Evolutionary conservation across 1,140 invertebrate genomes (phyloP).

Genomic region (Brachionus calyciflorus): DNA sequence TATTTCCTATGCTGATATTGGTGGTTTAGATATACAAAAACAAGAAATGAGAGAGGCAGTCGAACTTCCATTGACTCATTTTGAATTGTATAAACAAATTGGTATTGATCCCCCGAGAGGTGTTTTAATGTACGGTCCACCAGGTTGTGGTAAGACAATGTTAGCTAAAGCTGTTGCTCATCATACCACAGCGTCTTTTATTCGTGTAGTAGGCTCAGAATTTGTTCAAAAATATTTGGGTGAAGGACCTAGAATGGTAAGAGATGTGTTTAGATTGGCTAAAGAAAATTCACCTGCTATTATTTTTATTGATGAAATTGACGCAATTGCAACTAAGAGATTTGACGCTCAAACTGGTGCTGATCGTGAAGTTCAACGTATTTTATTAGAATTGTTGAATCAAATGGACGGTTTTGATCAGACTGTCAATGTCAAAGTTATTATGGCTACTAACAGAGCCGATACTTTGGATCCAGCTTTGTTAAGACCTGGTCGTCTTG

Average conservation of each 20-base stretch:
- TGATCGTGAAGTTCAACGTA: constrained; percentile 97
- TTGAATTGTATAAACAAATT: constrained; percentile 98
- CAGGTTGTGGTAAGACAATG: constrained; percentile 94
- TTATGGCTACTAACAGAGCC: constrained; percentile 98
- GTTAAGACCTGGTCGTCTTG: constrained; percentile 89
- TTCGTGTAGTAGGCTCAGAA: constrained; percentile 96
- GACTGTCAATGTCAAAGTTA: constrained; percentile 98
- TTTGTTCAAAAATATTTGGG: constrained; percentile 99
- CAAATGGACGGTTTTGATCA: constrained; percentile 99
- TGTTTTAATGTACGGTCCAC: constrained; percentile 96
- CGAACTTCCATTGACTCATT: constrained; percentile 93
- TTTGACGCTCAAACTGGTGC: constrained; percentile 97
- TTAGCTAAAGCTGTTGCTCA: constrained; percentile 97
- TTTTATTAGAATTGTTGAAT: constrained; percentile 91
- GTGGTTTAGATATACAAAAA: constrained; percentile 99
- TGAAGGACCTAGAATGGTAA: constrained; percentile 96
- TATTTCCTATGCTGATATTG: constrained; percentile 93
- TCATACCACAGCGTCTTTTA: constrained; percentile 91
- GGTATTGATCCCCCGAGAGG: constrained; percentile 83
- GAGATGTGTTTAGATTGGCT: constrained; percentile 95
- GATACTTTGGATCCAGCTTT: constrained; percentile 97
- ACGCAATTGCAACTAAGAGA: constrained; percentile 95
- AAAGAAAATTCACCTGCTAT: constrained; percentile 99
- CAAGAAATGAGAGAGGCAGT: constrained; percentile 98
- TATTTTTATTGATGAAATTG: constrained; percentile 92